These are phyloP conservation scores for Drosophila pseudotakahashii DNA, from an alignment of 2,888 invertebrate genomes.

Conservation along the genomic window DNA sequence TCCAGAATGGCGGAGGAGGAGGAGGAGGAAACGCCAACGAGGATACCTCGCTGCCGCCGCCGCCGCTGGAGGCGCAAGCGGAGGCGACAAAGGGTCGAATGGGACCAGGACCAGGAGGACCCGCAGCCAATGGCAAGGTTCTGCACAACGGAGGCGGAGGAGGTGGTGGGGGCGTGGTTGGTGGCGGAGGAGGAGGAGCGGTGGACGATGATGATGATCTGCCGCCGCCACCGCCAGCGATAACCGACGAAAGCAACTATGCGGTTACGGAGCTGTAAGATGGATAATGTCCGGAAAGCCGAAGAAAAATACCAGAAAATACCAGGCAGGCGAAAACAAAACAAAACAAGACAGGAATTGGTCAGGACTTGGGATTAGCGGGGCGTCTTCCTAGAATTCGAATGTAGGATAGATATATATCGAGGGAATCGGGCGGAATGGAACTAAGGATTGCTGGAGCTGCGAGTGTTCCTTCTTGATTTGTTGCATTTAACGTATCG, in stretches of 20 bases:
- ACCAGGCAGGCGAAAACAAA: neutral
- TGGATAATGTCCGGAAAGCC: neutral
- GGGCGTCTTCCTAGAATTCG: constrained; percentile 35
- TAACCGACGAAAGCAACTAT: constrained; percentile 84
- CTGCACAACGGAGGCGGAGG: constrained; percentile 63
- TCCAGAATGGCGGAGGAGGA: constrained; percentile 43
- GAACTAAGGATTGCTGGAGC: constrained; percentile 19
- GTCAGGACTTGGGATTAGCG: constrained; percentile 16
- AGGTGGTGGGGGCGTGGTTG: constrained; percentile 24
- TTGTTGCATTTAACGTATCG: constrained; percentile 38
- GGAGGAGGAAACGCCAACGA: constrained; percentile 52
- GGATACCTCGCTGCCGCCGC: constrained; percentile 78
- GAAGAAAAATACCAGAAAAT: neutral
- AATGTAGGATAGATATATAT: constrained; percentile 27
- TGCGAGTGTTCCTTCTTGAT: constrained; percentile 41
- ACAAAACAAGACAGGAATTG: constrained; percentile 11
- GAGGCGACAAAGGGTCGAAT: constrained; percentile 55
- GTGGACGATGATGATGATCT: constrained; percentile 81
- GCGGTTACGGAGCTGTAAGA: constrained; percentile 84
- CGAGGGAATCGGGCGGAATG: neutral
- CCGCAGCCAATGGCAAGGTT: constrained; percentile 61
- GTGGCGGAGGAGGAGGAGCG: neutral
- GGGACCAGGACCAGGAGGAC: constrained; percentile 15
- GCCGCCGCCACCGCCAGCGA: constrained; percentile 83
- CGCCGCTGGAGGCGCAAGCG: constrained; percentile 67